Conservation (phyloP, 1,140 invertebrate genomes). For the Lepeophtheirus salmonis region DNA sequence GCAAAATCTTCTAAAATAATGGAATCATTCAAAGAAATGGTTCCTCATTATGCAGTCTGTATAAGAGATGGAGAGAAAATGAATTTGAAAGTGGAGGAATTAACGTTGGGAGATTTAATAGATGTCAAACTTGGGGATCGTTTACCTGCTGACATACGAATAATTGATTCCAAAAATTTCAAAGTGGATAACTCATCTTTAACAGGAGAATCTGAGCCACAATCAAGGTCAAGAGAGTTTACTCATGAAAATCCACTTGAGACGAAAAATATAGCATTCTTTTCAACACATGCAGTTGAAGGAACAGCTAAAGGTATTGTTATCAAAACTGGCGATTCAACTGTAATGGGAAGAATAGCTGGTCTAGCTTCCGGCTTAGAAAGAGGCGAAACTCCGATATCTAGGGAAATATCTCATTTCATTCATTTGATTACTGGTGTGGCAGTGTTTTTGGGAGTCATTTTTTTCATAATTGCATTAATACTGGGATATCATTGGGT, state of each 20-base stretch:
- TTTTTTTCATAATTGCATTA: conserved; percentile 93
- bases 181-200: conserved; percentile 57
- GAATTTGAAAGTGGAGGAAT: conserved; percentile 37
- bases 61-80: conserved; percentile 51
- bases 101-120: conserved; percentile 60
- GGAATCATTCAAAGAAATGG: conserved; percentile 90
- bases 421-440: conserved; percentile 96
- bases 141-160: conserved; percentile 60
- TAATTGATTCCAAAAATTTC: conserved; percentile 46
- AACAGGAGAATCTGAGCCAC: conserved; percentile 51
- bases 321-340: conserved; percentile 55
- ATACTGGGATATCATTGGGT: conserved; percentile 93
- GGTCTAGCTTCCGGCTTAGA: conserved; percentile 51
- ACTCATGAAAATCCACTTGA: conserved; percentile 47
- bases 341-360: conserved; percentile 68
- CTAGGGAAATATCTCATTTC: conserved; percentile 81
- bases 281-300: conserved; percentile 46
- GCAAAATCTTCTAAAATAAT: conserved; percentile 87
- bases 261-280: conserved; percentile 50
- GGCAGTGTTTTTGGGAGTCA: conserved; percentile 88
- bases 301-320: conserved; percentile 51
- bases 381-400: conserved; percentile 55
- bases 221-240: conserved; percentile 37
- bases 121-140: conserved; percentile 60
- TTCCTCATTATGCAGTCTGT: conserved; percentile 37